Percentiles rank a stretch among this genome's conserved stretches.
These are phyloP conservation scores for Poecilia latipinna DNA, from an alignment of 2,113 vertebrate species.

Conservation along the genomic window DNA sequence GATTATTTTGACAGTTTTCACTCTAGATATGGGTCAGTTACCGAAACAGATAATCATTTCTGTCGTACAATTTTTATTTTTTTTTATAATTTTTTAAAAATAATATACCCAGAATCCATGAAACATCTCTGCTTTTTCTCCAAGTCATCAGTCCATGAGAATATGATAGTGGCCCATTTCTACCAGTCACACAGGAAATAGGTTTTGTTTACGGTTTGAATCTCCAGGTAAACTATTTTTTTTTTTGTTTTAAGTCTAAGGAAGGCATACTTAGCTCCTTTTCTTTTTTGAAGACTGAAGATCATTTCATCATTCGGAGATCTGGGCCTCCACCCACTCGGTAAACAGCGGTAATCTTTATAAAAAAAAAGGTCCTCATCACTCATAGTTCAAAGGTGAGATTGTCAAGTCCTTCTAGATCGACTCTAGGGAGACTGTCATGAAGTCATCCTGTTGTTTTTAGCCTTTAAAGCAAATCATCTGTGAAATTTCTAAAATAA, in stretches of 20 bases:
- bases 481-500: background rate
- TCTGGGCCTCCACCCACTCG: constrained; percentile 59
- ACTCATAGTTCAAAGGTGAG: constrained; percentile 76
- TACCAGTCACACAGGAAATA: background rate
- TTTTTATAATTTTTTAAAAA: too few relatives aligned
- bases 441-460: constrained; percentile 35
- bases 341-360: constrained; percentile 70
- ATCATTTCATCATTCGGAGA: constrained; percentile 52
- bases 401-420: constrained; percentile 54
- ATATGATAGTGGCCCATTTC: background rate
- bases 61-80: too few relatives aligned
- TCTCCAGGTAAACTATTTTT: background rate
- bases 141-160: background rate
- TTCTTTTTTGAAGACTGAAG: constrained; percentile 40
- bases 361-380: constrained; percentile 62
- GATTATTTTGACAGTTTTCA: too few relatives aligned
- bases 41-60: too few relatives aligned
- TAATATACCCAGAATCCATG: too few relatives aligned
- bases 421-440: constrained; percentile 18
- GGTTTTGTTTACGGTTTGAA: background rate
- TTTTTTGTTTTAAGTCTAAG: constrained; percentile 23
- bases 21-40: too few relatives aligned
- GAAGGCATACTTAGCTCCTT: constrained; percentile 32
- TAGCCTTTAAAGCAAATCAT: background rate
- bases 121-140: too few relatives aligned